Conservation (phyloP, 1,140 invertebrate genomes). For the Palaemon carinicauda region DNA sequence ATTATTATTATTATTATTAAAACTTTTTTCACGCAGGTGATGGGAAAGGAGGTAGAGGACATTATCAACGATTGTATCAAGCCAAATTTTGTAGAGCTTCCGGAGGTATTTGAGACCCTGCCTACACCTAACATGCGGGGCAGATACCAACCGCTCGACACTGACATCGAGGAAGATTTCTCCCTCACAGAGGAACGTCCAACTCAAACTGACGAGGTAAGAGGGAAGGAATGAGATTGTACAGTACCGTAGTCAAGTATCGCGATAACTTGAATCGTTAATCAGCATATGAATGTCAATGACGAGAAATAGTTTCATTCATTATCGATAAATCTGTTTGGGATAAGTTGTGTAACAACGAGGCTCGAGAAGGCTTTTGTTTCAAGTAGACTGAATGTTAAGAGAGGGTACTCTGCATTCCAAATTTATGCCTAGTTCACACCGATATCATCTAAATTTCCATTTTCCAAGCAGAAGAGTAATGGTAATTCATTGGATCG, state of each 20-base stretch:
- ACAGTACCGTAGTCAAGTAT: neutral
- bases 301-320: no score
- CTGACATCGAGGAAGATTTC: slow-evolving; percentile 32
- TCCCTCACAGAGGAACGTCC: slow-evolving; percentile 1
- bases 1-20: no score
- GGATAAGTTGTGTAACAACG: no score
- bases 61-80: slow-evolving; percentile 47
- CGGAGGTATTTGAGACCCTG: slow-evolving; percentile 36
- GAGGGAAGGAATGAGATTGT: neutral
- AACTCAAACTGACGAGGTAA: neutral
- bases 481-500: no score
- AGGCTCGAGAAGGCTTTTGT: no score
- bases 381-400: no score
- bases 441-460: no score
- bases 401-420: no score
- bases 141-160: slow-evolving; percentile 17
- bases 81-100: slow-evolving; percentile 52
- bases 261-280: neutral
- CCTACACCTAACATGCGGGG: slow-evolving; percentile 33
- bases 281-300: no score
- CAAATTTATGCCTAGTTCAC: no score
- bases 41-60: slow-evolving; percentile 52
- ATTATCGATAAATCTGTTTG: no score
- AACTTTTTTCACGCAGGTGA: slow-evolving; percentile 25
- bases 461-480: no score